These are phyloP conservation scores for Dendronephthya gigantea DNA, from an alignment of 64 coral and sea anemone species.

Conservation along the genomic window DNA sequence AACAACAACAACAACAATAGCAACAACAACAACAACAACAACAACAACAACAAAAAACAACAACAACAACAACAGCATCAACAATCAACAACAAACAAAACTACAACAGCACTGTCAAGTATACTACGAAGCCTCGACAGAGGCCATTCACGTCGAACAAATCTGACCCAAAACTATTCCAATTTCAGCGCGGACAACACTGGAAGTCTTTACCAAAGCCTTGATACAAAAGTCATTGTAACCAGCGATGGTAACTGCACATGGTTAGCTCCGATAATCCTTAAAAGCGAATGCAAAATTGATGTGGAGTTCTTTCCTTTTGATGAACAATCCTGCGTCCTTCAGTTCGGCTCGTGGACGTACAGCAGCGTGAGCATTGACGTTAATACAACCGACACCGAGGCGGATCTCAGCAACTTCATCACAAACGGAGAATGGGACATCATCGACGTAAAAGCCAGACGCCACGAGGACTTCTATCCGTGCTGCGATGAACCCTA, in stretches of 20 bases:
- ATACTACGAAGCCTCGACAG: neutral
- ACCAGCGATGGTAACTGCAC: conserved; percentile 49
- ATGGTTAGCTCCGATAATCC: conserved; percentile 85
- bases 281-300: conserved; percentile 93
- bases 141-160: neutral
- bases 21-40: neutral
- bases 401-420: conserved; percentile 63
- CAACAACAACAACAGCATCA: neutral
- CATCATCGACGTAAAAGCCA: conserved; percentile 33
- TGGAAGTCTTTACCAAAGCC: conserved; percentile 31
- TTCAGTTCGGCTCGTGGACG: conserved; percentile 89
- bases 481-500: conserved; percentile 68
- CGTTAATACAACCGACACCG: conserved; percentile 5
- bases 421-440: conserved; percentile 75
- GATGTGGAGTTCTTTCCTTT: conserved; percentile 76
- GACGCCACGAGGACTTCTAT: conserved; percentile 38
- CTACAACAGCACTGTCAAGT: neutral
- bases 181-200: neutral
- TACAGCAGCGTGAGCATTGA: conserved; percentile 51
- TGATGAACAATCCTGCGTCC: conserved; percentile 65
- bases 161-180: neutral
- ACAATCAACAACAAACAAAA: neutral
- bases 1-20: neutral
- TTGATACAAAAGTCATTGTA: conserved; percentile 77
- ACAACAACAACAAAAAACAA: neutral